Conservation (phyloP, 2,113 vertebrate species). For the Hippocampus barbouri region DNA sequence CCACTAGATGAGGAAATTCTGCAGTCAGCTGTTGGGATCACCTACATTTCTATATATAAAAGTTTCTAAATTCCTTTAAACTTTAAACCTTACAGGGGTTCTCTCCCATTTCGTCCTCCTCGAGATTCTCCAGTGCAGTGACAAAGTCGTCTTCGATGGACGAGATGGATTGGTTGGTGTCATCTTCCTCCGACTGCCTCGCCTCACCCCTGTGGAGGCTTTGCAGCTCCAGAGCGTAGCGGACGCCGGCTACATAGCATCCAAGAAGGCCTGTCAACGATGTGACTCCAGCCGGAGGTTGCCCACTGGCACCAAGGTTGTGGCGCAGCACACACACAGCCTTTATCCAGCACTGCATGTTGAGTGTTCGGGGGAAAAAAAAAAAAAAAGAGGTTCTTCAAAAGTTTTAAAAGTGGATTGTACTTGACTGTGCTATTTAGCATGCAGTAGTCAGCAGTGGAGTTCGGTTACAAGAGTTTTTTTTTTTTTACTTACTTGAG, state of each 20-base stretch:
- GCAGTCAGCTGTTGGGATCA: neutral
- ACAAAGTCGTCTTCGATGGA: constrained; percentile 99
- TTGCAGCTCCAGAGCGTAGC: constrained; percentile 79
- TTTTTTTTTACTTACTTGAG: constrained; percentile 54
- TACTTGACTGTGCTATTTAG: neutral
- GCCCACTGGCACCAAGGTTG: constrained; percentile 69
- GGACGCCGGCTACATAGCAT: constrained; percentile 83
- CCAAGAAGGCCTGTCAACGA: constrained; percentile 81
- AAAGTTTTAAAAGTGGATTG: neutral
- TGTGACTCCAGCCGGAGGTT: constrained; percentile 71
- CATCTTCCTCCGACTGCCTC: constrained; percentile 83
- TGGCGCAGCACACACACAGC: constrained; percentile 85
- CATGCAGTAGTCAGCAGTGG: neutral
- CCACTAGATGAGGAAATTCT: neutral
- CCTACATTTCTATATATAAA: neutral
- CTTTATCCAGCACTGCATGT: constrained; percentile 63
- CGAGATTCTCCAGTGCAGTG: constrained; percentile 93
- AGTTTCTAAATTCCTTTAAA: neutral
- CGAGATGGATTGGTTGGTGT: constrained; percentile 95
- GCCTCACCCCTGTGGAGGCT: constrained; percentile 69
- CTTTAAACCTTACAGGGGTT: constrained; percentile 67
- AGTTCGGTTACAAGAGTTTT: neutral
- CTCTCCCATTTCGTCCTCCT: constrained; percentile 82
- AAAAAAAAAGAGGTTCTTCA: neutral
- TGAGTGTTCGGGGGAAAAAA: neutral